Percentiles rank a stretch among this genome's conserved stretches.
These are phyloP conservation scores for Dasypolia templi DNA, from an alignment of 2,888 invertebrate genomes.

Conservation along the genomic window DNA sequence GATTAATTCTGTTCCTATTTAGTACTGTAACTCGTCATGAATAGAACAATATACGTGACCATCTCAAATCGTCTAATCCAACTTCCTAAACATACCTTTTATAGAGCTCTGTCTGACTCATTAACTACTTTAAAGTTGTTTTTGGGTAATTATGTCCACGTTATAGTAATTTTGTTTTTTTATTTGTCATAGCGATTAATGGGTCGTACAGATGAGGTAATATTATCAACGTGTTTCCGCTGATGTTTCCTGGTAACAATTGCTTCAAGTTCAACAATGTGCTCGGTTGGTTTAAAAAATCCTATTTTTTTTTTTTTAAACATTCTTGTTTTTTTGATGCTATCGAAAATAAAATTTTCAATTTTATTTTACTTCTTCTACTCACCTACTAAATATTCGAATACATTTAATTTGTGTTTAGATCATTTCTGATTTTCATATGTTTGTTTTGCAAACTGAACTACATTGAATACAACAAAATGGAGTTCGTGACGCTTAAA, in stretches of 20 bases:
- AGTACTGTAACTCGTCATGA: not conserved
- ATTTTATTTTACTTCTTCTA: not conserved
- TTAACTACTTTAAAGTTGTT: conserved; percentile 49
- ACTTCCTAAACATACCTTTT: conserved; percentile 41
- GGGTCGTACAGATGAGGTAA: conserved; percentile 77
- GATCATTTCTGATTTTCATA: not conserved
- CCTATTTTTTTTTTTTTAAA: no score
- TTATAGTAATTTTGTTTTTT: conserved; percentile 72
- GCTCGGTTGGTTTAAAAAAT: conserved; percentile 54
- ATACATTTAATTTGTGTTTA: not conserved
- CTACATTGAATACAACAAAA: conserved; percentile 27
- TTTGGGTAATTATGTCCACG: conserved; percentile 57
- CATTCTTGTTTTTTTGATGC: not conserved
- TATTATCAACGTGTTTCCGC: conserved; percentile 75
- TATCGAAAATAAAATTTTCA: not conserved
- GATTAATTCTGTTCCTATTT: not conserved
- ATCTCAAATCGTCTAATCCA: conserved; percentile 22
- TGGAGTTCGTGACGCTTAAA: conserved; percentile 29
- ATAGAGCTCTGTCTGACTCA: conserved; percentile 27
- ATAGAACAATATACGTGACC: not conserved
- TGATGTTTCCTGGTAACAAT: conserved; percentile 82
- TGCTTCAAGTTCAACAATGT: conserved; percentile 78
- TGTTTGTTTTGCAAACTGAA: conserved; percentile 5
- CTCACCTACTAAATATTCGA: not conserved
- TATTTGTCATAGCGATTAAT: conserved; percentile 79